Evolutionary conservation across 2,113 vertebrate species (phyloP), one percentile per base, ranked within the genome.

Genomic region (Phalacrocorax aristotelis): DNA sequence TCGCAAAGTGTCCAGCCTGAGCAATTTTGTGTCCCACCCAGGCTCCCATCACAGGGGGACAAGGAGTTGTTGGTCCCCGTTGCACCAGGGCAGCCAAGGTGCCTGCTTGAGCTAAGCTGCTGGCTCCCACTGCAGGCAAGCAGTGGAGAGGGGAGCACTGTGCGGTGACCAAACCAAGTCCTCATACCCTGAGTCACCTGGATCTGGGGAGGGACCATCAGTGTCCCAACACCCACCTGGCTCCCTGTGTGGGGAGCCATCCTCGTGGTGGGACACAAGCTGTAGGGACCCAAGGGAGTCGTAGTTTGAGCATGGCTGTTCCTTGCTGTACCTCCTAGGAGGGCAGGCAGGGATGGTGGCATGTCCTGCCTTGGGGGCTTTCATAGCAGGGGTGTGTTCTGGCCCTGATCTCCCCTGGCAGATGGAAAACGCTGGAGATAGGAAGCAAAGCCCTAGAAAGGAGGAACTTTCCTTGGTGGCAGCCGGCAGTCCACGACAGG

Each of bases 31-130:
- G 40, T 68, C 34, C 60, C 22, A 55, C 7, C 12, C 77, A 77
- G 38, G 44, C 18, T 8, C 5, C 20, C 36, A 14, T 3, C 1
- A 1, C 10, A 13, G 34, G 15, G 20, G 27, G 14, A 51, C 21
- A 36, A 1, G 13, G 65, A 64, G 42, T 11, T 1, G 5, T 15
- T 0, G 0, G 29, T 72, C 27, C 32, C 29, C 0, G 2, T 18
- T 65, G 26, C 10, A 25, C 8, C 58, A 61, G 29, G 11, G 34
- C 23, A 17, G 51, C 51, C 6, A 6, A 87, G 68, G 44, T 23
- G 26, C 38, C 55, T n/a, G 49, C 49, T 30, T 54, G 34, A 85
- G 74, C 26, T 52, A 52, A 87, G 48, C 57, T 71, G 17, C 29
- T 70, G 42, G 13, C 49, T 82, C 57, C 71, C 2, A 3, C 69